Evolutionary conservation across 2,113 vertebrate species (phyloP), one percentile per base, ranked within the genome.

Genomic region (Leptobrachium ailaonicum): DNA sequence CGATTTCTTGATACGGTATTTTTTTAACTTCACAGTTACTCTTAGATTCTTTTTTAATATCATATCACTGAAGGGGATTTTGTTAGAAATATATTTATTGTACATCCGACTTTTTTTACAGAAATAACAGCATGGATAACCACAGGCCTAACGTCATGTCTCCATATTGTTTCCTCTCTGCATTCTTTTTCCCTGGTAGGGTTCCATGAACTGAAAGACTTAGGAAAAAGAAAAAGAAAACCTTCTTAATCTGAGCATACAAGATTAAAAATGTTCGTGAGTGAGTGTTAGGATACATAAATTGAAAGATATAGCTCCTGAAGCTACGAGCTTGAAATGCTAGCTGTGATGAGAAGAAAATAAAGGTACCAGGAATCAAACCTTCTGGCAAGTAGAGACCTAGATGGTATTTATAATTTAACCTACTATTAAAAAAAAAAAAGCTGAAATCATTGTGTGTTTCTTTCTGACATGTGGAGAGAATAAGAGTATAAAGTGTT

Each of bases 101-200:
- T 71, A 50, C 76, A 62, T 78, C 70, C 41, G 76, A 45, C 58
- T 62, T 66, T 71, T 66, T 71, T 71, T 63, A 62, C n/a, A 78
- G 58, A 77, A 41, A 11, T 41, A 60, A 63, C 76, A 78, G 76
- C 41, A 47, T 71, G 76, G 6, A 43, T 5, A 58, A 50, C 14
- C 3, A 3, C 66, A 41, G 54, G 67, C 42, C 54, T 14, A 14
- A 14, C 56, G 56, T n/a, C 76, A 50, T 58, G 20, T n/a, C 56
- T 32, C 58, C 68, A 63, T 4, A 58, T 11, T 10, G 54, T 42
- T 32, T 71, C 5, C 20, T 60, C 10, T 41, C 53, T 60, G 50
- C 54, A 63, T 71, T 44, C 56, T 6, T 71, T 7, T 68, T 45
- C 76, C 43, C 11, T 12, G 41, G 66, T 53, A 62, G 54, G 76